phyloP scores from a whole-genome alignment of 2,888 invertebrate genomes.

The Lathronympha strigana region DNA sequence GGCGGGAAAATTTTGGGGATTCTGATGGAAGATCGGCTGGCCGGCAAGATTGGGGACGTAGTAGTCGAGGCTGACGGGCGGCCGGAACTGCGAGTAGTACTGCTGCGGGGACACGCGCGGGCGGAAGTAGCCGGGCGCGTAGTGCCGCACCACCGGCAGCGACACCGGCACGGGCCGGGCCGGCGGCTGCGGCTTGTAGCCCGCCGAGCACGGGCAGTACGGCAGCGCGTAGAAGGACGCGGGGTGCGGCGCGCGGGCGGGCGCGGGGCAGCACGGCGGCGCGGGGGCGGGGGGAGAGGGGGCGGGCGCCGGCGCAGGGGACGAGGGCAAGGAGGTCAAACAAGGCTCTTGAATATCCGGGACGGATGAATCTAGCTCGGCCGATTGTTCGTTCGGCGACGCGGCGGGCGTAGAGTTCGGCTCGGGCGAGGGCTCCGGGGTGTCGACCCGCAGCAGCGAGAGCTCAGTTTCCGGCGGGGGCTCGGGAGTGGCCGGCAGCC shows the following conservation, averaged over 20 bases:
- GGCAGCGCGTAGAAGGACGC: conserved; percentile 14
- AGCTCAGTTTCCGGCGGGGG: not conserved
- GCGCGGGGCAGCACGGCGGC: conserved; percentile 7
- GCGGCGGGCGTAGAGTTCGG: not conserved
- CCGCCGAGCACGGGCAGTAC: conserved; percentile 1
- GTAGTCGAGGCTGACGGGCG: conserved; percentile 46
- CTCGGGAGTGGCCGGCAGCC: not conserved
- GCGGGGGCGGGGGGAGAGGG: conserved; percentile 1
- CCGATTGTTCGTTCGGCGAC: not conserved
- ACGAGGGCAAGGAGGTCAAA: not conserved
- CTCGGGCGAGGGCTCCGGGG: not conserved
- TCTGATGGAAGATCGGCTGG: not conserved
- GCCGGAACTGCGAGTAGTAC: conserved; percentile 60
- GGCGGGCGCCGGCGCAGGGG: conserved; percentile 10
- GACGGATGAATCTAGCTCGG: not conserved
- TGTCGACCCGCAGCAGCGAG: not conserved
- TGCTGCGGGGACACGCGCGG: conserved; percentile 44
- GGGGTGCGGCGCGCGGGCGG: conserved; percentile 18
- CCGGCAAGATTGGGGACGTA: not conserved
- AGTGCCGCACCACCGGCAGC: conserved; percentile 15
- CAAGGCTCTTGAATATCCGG: not conserved
- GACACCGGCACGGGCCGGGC: not conserved
- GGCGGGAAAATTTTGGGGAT: not conserved
- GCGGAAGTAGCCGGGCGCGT: conserved; percentile 10
- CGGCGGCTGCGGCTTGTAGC: conserved; percentile 7